Conservation (phyloP, 1,140 invertebrate genomes). For the Atta colombica region DNA sequence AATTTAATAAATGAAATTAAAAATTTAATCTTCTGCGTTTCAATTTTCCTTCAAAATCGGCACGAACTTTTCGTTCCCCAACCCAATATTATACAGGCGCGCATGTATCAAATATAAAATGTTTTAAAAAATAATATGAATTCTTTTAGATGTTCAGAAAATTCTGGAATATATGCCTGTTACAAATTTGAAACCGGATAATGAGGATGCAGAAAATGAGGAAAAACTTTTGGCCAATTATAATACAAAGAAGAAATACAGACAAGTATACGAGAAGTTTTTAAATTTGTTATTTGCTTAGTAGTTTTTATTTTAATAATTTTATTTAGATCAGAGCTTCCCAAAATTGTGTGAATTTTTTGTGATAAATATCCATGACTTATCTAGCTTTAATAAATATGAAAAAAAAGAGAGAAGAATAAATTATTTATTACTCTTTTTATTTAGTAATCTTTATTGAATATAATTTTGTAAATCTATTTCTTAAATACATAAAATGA, state of each 20-base stretch:
- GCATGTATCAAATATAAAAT: not conserved
- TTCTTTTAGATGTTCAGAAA: constrained; percentile 94
- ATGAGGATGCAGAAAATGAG: constrained; percentile 99
- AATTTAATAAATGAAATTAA: too few species aligned
- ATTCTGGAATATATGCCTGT: constrained; percentile 99
- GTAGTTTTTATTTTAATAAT: not conserved
- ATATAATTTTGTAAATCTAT: too few species aligned
- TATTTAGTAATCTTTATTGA: too few species aligned
- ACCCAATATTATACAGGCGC: not conserved
- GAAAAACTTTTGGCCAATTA: constrained; percentile 97
- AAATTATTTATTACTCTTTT: too few species aligned
- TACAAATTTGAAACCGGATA: constrained; percentile 99
- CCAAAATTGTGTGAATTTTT: too few species aligned
- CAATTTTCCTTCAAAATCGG: too few species aligned
- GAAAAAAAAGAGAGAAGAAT: too few species aligned
- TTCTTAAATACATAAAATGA: too few species aligned
- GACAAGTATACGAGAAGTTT: constrained; percentile 89
- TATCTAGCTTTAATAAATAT: too few species aligned
- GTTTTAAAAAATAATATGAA: not conserved
- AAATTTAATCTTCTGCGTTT: too few species aligned
- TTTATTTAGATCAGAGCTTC: not conserved
- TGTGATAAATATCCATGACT: too few species aligned
- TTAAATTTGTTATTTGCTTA: constrained; percentile 34
- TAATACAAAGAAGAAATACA: constrained; percentile 98
- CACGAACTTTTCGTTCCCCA: too few species aligned